Evolutionary conservation across 1,140 invertebrate genomes (phyloP).

Genomic region (Tachypleus tridentatus): DNA sequence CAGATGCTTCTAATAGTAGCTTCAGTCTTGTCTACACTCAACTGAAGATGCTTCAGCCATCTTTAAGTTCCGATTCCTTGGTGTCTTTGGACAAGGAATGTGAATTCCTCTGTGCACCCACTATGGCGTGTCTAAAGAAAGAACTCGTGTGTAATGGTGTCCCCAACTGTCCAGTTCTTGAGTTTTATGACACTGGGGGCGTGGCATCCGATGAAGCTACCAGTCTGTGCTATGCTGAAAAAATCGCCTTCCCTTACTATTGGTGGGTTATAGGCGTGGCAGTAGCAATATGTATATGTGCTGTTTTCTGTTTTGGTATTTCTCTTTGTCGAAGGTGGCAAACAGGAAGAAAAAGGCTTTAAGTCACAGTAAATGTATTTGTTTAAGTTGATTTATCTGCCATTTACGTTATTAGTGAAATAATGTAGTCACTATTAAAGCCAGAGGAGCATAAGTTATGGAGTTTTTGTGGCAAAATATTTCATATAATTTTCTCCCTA

Average conservation of each 20-base stretch:
- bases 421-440: no score
- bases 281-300: not conserved
- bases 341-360: not conserved
- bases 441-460: no score
- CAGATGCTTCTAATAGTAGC: constrained; percentile 15
- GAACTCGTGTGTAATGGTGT: constrained; percentile 73
- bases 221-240: not conserved
- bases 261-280: not conserved
- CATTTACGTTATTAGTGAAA: no score
- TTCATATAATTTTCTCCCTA: no score
- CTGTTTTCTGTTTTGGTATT: not conserved
- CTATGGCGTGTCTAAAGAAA: constrained; percentile 64
- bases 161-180: constrained; percentile 55
- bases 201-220: not conserved
- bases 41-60: constrained; percentile 20
- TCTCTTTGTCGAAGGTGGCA: not conserved
- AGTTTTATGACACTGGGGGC: not conserved
- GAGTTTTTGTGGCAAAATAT: no score
- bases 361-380: no score
- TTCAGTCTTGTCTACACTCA: constrained; percentile 25
- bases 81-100: constrained; percentile 33
- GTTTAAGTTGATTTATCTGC: no score
- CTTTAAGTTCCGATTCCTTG: constrained; percentile 20
- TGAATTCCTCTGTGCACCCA: constrained; percentile 67
- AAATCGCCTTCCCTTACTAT: not conserved